Evolutionary conservation across 2,113 vertebrate genomes (phyloP).

Genomic region (Triplophysa dalaica): DNA sequence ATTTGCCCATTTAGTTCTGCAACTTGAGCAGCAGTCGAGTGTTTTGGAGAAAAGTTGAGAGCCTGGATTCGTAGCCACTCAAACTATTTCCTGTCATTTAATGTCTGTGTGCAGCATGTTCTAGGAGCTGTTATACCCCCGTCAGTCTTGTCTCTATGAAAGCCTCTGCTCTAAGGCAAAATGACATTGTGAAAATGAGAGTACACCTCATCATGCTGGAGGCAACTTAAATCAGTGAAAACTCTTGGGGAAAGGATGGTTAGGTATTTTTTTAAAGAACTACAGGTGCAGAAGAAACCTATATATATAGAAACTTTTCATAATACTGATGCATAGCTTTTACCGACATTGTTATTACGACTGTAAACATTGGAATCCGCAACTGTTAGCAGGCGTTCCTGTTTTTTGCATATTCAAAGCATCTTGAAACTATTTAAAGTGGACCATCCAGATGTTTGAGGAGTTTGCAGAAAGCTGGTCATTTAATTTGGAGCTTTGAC

Average conservation of each 20-base stretch:
- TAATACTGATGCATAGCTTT: constrained; percentile 14
- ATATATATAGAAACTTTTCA: background rate
- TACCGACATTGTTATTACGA: background rate
- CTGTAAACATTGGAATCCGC: constrained; percentile 8
- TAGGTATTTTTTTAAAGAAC: background rate
- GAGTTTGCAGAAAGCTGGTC: background rate
- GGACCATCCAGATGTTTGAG: constrained; percentile 34
- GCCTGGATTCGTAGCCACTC: constrained; percentile 23
- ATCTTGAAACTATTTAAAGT: constrained; percentile 29
- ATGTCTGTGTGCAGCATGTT: constrained; percentile 45
- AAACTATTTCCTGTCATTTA: constrained; percentile 56
- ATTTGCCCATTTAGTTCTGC: constrained; percentile 7
- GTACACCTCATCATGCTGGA: constrained; percentile 21
- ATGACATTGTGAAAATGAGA: constrained; percentile 42
- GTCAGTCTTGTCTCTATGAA: constrained; percentile 39
- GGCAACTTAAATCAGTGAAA: background rate
- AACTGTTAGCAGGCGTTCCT: background rate
- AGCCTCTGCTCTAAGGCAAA: constrained; percentile 47
- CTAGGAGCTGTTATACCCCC: constrained; percentile 34
- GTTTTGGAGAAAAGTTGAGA: constrained; percentile 35
- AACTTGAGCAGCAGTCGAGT: background rate
- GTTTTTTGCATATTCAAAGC: background rate
- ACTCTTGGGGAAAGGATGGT: background rate
- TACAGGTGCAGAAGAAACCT: no score
- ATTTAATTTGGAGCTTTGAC: constrained; percentile 5